Percentiles rank a stretch among this genome's conserved stretches.
Evolutionary conservation across 2,113 vertebrate species (phyloP).

Genomic region (Oreotrochilus melanogaster): DNA sequence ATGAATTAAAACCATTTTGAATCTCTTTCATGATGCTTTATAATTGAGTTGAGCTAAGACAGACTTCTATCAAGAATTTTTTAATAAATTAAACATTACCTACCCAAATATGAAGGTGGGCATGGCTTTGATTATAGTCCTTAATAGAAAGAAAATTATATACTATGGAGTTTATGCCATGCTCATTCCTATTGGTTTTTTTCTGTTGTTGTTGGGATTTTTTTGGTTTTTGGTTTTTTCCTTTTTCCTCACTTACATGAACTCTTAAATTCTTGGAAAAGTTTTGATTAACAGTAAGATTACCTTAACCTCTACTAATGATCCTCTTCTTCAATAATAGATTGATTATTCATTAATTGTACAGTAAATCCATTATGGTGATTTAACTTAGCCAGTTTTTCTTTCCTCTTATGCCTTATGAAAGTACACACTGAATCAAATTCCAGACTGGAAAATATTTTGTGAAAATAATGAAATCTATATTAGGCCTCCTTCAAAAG

Average conservation of each 20-base stretch:
- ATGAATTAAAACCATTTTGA: constrained; percentile 50
- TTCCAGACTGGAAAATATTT: neutral
- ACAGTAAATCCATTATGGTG: neutral
- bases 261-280: neutral
- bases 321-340: neutral
- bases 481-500: neutral
- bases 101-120: neutral
- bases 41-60: constrained; percentile 7
- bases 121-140: neutral
- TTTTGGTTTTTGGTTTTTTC: no score
- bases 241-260: neutral
- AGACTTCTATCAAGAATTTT: neutral
- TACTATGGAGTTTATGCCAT: neutral
- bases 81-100: neutral
- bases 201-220: no score
- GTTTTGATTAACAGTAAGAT: neutral
- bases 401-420: neutral
- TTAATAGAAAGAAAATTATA: neutral
- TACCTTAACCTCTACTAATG: rapidly evolving
- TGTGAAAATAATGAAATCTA: neutral
- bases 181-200: rapidly evolving
- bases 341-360: neutral
- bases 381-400: neutral
- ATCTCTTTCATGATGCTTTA: neutral
- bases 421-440: neutral